Percentiles rank a stretch among this genome's conserved stretches.
These are phyloP conservation scores for Agelastica alni DNA, from an alignment of 2,888 invertebrate species.

Conservation along the genomic window DNA sequence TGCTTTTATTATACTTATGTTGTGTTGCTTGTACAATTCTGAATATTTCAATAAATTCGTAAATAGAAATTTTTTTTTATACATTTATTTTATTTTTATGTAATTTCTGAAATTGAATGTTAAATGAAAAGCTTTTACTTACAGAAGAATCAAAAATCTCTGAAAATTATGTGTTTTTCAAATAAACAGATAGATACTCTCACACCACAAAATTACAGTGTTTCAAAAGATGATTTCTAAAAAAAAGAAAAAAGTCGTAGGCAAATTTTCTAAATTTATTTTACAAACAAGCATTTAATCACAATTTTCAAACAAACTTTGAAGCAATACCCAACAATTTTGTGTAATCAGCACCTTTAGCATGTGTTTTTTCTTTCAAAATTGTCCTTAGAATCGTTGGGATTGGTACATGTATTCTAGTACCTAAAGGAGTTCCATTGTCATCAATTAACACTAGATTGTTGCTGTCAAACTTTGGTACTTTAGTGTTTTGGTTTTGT, in stretches of 20 bases:
- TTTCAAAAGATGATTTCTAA: background rate
- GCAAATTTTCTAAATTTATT: background rate
- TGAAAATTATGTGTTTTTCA: no score
- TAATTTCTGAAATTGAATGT: no score
- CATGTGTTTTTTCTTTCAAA: constrained; percentile 76
- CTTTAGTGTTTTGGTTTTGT: constrained; percentile 76
- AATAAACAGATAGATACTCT: no score
- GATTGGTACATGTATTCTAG: constrained; percentile 92
- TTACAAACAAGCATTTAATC: background rate
- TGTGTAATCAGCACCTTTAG: constrained; percentile 88
- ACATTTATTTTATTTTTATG: no score
- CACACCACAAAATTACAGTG: background rate
- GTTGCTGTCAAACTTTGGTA: constrained; percentile 93
- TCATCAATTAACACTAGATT: constrained; percentile 96
- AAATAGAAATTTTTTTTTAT: constrained; percentile 1
- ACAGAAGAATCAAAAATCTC: background rate
- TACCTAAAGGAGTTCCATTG: constrained; percentile 91
- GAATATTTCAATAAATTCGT: constrained; percentile 53
- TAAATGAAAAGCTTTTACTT: background rate
- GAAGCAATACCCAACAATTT: constrained; percentile 90
- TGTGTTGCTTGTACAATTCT: constrained; percentile 57
- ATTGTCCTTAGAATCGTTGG: constrained; percentile 87
- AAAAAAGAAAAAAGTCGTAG: background rate
- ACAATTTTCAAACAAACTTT: constrained; percentile 71
- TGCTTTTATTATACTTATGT: constrained; percentile 54